Evolutionary conservation across 2,888 invertebrate species (phyloP).

Genomic region (Meghimatium bilineatum): DNA sequence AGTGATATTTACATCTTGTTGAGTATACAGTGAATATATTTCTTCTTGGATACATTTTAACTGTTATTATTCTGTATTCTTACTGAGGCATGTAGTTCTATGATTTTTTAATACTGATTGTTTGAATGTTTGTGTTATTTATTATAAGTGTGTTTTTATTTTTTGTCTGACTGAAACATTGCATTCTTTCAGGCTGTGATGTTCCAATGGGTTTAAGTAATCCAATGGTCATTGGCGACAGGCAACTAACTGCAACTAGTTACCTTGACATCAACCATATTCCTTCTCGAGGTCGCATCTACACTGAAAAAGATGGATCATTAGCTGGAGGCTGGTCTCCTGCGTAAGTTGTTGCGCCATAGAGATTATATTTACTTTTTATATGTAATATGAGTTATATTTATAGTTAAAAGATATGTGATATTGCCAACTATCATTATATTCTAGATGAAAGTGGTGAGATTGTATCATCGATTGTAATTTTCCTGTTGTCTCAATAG

Average conservation of each 20-base stretch:
- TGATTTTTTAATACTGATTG: background rate
- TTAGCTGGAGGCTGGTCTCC: slow-evolving; percentile 65
- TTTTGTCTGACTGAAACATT: background rate
- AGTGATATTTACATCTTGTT: background rate
- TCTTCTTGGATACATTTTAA: background rate
- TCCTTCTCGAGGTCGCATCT: slow-evolving; percentile 62
- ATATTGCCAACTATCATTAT: too few species aligned
- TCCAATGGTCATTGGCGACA: slow-evolving; percentile 58
- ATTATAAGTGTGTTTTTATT: background rate
- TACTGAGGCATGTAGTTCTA: background rate
- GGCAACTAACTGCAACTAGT: slow-evolving; percentile 65
- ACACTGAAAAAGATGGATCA: slow-evolving; percentile 61
- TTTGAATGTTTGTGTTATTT: background rate
- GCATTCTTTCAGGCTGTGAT: slow-evolving; percentile 58
- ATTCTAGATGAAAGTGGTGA: too few species aligned
- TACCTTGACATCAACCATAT: slow-evolving; percentile 56
- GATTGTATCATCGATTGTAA: too few species aligned
- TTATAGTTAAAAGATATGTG: background rate
- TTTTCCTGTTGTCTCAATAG: too few species aligned
- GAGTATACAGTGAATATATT: slow-evolving; percentile 2
- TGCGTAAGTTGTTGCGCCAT: slow-evolving; percentile 17
- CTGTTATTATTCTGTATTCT: background rate
- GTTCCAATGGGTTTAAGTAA: slow-evolving; percentile 67
- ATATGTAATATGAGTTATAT: too few species aligned
- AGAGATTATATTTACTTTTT: background rate